Evolutionary conservation across 2,797 vertebrate genomes (phyloP).

Genomic region (Nyctibius grandis): DNA sequence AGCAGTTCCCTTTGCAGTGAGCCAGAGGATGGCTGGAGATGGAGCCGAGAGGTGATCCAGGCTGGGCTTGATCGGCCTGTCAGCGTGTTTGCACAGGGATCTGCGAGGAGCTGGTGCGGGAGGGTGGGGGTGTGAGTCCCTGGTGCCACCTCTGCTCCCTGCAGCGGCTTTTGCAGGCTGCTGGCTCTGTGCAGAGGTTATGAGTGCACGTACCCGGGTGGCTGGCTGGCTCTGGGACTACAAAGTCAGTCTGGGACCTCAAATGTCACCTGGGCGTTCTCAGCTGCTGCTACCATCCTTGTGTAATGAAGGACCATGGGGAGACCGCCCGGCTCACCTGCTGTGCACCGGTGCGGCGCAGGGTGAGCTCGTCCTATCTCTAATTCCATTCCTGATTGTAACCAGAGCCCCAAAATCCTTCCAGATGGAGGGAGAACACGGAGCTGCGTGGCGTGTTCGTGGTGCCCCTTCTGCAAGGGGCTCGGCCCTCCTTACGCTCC

Average conservation of each 20-base stretch:
- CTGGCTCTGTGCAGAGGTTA: background rate
- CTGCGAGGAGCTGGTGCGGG: background rate
- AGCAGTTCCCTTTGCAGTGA: background rate
- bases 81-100: background rate
- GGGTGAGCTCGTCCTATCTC: background rate
- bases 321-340: background rate
- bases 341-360: background rate
- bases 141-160: background rate
- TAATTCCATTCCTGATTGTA: background rate
- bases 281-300: background rate
- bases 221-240: background rate
- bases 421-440: background rate
- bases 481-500: background rate
- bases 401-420: background rate
- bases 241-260: background rate
- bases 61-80: accelerated
- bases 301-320: background rate
- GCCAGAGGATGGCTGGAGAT: background rate
- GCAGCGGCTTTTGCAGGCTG: background rate
- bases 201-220: accelerated
- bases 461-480: background rate
- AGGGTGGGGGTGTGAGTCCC: accelerated
- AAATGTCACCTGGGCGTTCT: background rate
- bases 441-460: background rate
- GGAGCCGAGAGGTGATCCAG: background rate